phyloP scores from a whole-genome alignment of 2,113 vertebrate species.

The Psilopogon haemacephalus region DNA sequence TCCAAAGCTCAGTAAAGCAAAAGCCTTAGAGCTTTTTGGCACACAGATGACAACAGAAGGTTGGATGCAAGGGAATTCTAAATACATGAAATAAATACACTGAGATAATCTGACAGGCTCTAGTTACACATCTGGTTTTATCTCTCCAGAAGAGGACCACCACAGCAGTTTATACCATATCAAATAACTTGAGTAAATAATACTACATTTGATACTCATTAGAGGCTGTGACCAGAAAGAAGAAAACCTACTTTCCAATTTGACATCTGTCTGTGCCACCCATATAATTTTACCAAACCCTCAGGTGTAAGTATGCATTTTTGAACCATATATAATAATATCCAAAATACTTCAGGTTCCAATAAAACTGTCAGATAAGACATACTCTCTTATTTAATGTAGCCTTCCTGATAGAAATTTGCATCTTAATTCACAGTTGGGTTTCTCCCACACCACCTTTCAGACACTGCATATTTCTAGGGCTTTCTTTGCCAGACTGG shows the following conservation, averaged over 20 bases:
- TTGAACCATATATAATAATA: not conserved
- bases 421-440: not conserved
- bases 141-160: not conserved
- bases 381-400: not conserved
- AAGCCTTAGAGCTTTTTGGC: conserved; percentile 44
- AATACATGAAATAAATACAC: conserved; percentile 38
- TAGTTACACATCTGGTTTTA: not conserved
- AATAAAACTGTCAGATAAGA: not conserved
- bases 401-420: not conserved
- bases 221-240: not conserved
- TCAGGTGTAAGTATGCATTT: not conserved
- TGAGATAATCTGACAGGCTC: not conserved
- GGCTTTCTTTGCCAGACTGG: not conserved
- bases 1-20: not conserved
- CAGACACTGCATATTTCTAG: not conserved
- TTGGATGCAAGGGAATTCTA: conserved; percentile 13
- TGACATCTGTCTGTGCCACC: not conserved
- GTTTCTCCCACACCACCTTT: not conserved
- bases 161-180: not conserved
- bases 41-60: conserved; percentile 27
- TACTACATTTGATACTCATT: not conserved
- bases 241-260: not conserved
- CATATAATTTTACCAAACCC: not conserved
- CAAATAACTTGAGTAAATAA: not conserved
- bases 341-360: not conserved